Percentiles rank a stretch among this genome's conserved stretches.
Evolutionary conservation across 2,113 vertebrate species (phyloP).

Genomic region (Mugil cephalus): DNA sequence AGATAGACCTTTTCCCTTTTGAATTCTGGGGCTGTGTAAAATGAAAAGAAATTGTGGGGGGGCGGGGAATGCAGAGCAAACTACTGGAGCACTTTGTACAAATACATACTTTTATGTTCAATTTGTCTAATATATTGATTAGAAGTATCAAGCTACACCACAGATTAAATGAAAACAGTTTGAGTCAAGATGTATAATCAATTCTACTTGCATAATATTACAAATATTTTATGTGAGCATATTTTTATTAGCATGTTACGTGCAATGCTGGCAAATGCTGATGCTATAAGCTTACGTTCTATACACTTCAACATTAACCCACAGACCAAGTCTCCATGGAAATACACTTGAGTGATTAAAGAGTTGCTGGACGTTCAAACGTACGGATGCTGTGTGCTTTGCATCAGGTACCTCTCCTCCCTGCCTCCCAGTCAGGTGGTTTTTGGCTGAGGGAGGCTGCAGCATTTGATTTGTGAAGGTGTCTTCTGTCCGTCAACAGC

Average conservation of each 20-base stretch:
- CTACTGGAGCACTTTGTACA: conserved; percentile 1
- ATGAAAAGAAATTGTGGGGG: conserved; percentile 3
- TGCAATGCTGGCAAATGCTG: no score
- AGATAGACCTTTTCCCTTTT: background rate
- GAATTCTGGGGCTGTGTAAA: conserved; percentile 1
- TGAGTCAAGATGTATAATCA: no score
- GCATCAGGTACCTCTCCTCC: background rate
- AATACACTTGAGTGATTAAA: conserved; percentile 33
- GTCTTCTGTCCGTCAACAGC: conserved; percentile 39
- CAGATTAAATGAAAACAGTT: background rate
- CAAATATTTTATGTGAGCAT: no score
- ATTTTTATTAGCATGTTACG: no score
- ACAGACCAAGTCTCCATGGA: conserved; percentile 28
- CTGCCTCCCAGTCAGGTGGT: background rate
- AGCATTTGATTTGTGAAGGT: conserved; percentile 32
- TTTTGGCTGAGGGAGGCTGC: conserved; percentile 5
- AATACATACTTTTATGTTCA: conserved; percentile 17
- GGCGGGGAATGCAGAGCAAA: conserved; percentile 10
- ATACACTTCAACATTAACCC: conserved; percentile 14
- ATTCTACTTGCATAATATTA: no score
- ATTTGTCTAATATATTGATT: conserved; percentile 15
- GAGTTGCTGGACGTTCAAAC: conserved; percentile 1
- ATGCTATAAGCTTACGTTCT: no score
- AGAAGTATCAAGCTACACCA: background rate
- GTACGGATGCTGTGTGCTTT: background rate